Percentiles rank a stretch among this genome's conserved stretches.
Evolutionary conservation across 2,888 invertebrate genomes (phyloP).

Genomic region (Rotaria magnacalcarata): DNA sequence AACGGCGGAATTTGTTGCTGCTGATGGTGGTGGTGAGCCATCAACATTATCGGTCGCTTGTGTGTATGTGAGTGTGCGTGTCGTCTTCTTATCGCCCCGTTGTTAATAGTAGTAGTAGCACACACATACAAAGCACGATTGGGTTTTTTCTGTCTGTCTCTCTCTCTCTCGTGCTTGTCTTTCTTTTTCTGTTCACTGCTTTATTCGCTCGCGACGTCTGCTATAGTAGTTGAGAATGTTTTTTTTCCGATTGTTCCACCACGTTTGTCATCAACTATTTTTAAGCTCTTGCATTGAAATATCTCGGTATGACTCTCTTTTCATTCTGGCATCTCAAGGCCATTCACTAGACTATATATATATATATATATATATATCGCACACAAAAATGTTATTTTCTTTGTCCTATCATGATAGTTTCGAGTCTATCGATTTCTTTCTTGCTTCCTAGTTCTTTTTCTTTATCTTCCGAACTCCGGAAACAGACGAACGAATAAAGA

Average conservation of each 20-base stretch:
- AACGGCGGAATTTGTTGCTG: neutral
- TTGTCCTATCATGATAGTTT: neutral
- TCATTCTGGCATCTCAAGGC: neutral
- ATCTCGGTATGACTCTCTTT: neutral
- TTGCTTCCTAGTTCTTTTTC: neutral
- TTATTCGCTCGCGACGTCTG: neutral
- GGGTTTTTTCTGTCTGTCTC: neutral
- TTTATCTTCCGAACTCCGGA: neutral
- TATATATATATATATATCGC: neutral
- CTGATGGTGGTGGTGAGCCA: neutral
- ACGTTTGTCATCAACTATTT: constrained; percentile 20
- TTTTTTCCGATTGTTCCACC: neutral
- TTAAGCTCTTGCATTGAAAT: neutral
- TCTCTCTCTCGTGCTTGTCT: neutral
- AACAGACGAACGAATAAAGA: neutral
- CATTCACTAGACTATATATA: neutral
- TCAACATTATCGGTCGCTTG: constrained; percentile 21
- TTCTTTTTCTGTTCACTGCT: neutral
- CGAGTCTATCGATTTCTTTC: neutral
- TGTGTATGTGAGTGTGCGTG: neutral
- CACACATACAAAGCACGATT: neutral
- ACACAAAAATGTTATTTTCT: neutral
- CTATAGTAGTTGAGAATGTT: neutral
- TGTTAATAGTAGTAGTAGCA: neutral
- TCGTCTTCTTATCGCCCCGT: constrained; percentile 22